These are phyloP conservation scores for Tenthredo livida DNA, from an alignment of 2,888 invertebrate species.

Conservation along the genomic window DNA sequence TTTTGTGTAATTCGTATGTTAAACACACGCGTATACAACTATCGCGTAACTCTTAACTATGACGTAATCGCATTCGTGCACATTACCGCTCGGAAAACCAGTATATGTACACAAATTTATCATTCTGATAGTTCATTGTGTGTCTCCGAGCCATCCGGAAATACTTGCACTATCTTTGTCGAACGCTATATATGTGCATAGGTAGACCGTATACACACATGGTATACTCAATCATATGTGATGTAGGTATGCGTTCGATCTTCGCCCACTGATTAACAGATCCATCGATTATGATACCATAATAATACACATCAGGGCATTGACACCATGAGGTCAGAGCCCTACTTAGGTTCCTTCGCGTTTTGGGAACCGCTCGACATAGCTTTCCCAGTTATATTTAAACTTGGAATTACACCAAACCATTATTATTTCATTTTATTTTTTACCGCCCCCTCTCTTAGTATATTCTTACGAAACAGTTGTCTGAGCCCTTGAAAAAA, in stretches of 20 bases:
- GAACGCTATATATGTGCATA: background rate
- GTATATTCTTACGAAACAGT: background rate
- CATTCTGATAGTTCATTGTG: background rate
- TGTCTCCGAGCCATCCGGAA: background rate
- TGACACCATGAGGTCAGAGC: background rate
- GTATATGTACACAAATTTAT: background rate
- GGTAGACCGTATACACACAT: too few species aligned
- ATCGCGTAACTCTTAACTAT: slow-evolving; percentile 33
- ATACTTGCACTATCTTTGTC: background rate
- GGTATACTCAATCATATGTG: background rate
- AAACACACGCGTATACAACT: background rate
- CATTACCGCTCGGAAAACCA: background rate
- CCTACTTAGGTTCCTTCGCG: background rate
- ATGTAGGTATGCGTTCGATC: background rate
- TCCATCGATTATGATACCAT: slow-evolving; percentile 2
- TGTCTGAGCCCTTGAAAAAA: background rate
- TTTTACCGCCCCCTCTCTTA: background rate
- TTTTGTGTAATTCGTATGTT: slow-evolving; percentile 5
- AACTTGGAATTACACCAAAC: slow-evolving; percentile 25
- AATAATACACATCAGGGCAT: background rate
- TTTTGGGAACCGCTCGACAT: background rate
- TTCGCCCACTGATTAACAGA: background rate
- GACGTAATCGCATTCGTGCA: slow-evolving; percentile 4
- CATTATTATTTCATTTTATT: background rate
- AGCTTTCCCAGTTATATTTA: slow-evolving; percentile 8